phyloP scores from a whole-genome alignment of 2,888 invertebrate genomes.

The Callinectes sapidus region DNA sequence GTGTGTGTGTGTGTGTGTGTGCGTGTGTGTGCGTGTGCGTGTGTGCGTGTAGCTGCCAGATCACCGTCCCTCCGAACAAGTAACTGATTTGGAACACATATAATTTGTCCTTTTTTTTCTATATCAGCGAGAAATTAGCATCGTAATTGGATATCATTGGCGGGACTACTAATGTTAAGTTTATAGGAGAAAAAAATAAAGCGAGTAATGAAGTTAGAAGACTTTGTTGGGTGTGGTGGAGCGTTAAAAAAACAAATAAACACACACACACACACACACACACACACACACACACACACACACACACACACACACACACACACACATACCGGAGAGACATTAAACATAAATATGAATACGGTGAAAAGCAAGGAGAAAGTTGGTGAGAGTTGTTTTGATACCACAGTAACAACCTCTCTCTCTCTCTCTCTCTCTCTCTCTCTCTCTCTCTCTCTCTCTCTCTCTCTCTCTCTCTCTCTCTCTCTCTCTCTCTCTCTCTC shows the following conservation, averaged over 20 bases:
- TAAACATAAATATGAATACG: neutral
- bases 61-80: neutral
- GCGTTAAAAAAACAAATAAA: neutral
- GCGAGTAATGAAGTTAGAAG: neutral
- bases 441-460: constrained; percentile 24
- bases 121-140: neutral
- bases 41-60: neutral
- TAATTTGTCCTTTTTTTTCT: neutral
- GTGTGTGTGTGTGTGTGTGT: constrained; percentile 9
- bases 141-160: neutral
- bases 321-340: neutral
- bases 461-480: constrained; percentile 25
- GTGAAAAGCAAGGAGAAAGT: neutral
- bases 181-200: neutral
- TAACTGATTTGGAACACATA: neutral
- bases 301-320: neutral
- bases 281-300: constrained; percentile 1
- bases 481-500: constrained; percentile 17
- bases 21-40: neutral
- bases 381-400: neutral
- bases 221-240: neutral
- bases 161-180: neutral
- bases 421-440: neutral
- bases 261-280: neutral
- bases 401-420: neutral